Conservation (phyloP, 2,888 invertebrate species). For the Dynastes hyllus region DNA sequence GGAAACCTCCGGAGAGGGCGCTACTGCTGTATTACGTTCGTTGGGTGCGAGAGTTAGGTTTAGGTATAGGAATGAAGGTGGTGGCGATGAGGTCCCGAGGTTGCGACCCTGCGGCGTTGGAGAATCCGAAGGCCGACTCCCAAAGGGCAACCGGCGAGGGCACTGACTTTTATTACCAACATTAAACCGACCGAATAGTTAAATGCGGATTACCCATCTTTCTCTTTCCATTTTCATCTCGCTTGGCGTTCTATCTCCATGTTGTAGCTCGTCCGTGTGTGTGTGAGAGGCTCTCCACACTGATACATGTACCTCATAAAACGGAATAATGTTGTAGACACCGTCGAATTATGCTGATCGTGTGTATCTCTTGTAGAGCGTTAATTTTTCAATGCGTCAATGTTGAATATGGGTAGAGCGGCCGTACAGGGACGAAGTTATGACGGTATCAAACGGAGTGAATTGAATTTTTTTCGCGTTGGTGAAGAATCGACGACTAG, state of each 20-base stretch:
- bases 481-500: no score
- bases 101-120: conserved; percentile 35
- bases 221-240: background rate
- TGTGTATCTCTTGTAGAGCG: background rate
- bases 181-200: conserved; percentile 50
- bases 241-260: no score
- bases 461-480: background rate
- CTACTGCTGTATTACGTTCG: background rate
- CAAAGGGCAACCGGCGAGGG: conserved; percentile 43
- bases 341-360: conserved; percentile 24
- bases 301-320: conserved; percentile 51
- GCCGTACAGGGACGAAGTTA: background rate
- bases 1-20: background rate
- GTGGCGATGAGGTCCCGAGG: conserved; percentile 33
- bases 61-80: conserved; percentile 14
- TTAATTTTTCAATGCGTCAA: conserved; percentile 36
- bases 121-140: conserved; percentile 39
- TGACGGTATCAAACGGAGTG: background rate
- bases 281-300: background rate
- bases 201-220: conserved; percentile 48
- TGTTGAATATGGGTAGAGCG: background rate
- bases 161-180: conserved; percentile 47
- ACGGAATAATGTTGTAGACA: conserved; percentile 42
- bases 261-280: no score
- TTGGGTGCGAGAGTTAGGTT: background rate